Evolutionary conservation across 2,888 invertebrate genomes (phyloP), one percentile per base, ranked within the genome.

Genomic region (Physocephala rufipes): DNA sequence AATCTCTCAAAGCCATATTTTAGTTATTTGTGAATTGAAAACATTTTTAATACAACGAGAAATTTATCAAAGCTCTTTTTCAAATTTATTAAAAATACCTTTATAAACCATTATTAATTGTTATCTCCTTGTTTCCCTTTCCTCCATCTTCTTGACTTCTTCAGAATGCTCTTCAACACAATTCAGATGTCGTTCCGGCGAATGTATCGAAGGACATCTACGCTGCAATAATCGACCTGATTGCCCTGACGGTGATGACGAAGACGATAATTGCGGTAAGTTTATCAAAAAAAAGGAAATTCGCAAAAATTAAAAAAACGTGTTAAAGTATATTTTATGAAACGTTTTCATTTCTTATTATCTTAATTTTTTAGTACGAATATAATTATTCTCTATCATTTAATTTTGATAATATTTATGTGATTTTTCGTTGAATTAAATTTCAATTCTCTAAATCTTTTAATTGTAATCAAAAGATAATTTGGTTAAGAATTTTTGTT

Each of bases 241-340:
- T 75, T 92, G 92, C 79, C 79, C 81, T 30, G 91, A 91, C 75
- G 86, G 87, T 63, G 89, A 90, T 30, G 92, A 92, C 82, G 92
- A 92, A 83, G 78, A 78, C 73, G 79, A 79, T 4, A 79, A 81
- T 70, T 86, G 86, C 78, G 81, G 86, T 86, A 84, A 85, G 86
- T 85, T 51, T 45, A 16, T n/a, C 13, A 12, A 36, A 53, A 53
- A 36, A 53, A 21, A 53, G 2, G 9, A 19, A 53, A 53, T 2
- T 3, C 36, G 9, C 36, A 7, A 36, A 36, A 36, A 7, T 7
- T 4, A 36, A 9, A 36, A 36, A 36, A 36, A 36, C 9, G 4
- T 36, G 4, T 36, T 7, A 36, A 9, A 9, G 36, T 36, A 36
- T 7, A 36, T 36, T 36, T 36, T 7, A 36, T 7, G 36, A 36